A percentile compares a stretch with the other conserved stretches of the same genome.
Evolutionary conservation across 2,797 vertebrate genomes (phyloP).

Genomic region (Sphenopsis melanotis): DNA sequence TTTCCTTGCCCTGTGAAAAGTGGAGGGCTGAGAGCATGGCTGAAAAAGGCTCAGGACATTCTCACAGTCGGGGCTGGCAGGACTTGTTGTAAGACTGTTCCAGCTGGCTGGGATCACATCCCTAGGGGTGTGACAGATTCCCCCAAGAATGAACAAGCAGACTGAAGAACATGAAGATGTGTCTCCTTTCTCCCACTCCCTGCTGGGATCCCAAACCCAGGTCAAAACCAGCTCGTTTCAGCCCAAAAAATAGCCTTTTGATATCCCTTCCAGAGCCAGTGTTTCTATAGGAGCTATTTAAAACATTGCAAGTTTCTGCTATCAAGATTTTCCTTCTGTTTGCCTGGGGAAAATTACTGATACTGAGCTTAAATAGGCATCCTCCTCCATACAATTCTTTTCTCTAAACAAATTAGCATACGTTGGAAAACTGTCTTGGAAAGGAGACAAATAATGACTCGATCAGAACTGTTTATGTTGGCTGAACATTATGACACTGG

Average conservation of each 20-base stretch:
- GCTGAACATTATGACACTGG: constrained; percentile 40
- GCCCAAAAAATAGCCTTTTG: not conserved
- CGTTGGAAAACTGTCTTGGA: constrained; percentile 44
- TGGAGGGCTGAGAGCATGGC: constrained; percentile 50
- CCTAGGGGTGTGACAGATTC: constrained; percentile 64
- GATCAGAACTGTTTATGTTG: constrained; percentile 18
- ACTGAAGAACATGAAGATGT: constrained; percentile 61
- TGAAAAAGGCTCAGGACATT: constrained; percentile 66
- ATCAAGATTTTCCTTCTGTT: not conserved
- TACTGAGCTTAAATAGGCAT: not conserved
- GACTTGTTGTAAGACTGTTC: not conserved
- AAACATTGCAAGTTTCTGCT: not conserved
- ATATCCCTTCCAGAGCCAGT: not conserved
- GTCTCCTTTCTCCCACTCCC: constrained; percentile 35
- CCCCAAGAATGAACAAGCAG: constrained; percentile 64
- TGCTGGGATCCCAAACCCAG: constrained; percentile 22
- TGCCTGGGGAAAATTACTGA: constrained; percentile 25
- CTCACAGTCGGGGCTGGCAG: constrained; percentile 58
- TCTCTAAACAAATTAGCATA: constrained; percentile 40
- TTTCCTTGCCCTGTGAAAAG: constrained; percentile 51
- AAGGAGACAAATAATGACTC: not conserved
- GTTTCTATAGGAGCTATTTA: not conserved
- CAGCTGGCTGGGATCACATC: constrained; percentile 58
- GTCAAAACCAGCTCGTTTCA: constrained; percentile 24
- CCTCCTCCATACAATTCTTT: constrained; percentile 5